These are phyloP conservation scores for Xenopus borealis DNA, from an alignment of 2,113 vertebrate species.

Conservation along the genomic window DNA sequence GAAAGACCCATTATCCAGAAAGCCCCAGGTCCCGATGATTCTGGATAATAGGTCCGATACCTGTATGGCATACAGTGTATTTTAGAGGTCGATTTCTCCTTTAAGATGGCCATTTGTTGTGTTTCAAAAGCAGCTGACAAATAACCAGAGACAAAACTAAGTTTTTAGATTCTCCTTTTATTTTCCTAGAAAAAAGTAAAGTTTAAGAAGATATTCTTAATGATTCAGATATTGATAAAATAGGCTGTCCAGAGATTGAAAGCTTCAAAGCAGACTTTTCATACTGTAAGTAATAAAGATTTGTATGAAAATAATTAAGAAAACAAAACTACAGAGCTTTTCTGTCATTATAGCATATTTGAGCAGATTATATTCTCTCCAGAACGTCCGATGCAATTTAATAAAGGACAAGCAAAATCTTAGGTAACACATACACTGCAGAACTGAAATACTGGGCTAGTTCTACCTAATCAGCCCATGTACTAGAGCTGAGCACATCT, in stretches of 20 bases:
- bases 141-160: too few relatives aligned
- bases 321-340: slow-evolving; percentile 43
- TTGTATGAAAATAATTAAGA: slow-evolving; percentile 41
- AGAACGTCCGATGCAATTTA: slow-evolving; percentile 1
- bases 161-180: slow-evolving; percentile 17
- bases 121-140: too few relatives aligned
- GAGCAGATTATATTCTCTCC: slow-evolving; percentile 19
- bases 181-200: slow-evolving; percentile 34
- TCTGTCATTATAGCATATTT: slow-evolving; percentile 25
- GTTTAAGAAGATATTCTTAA: slow-evolving; percentile 12
- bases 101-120: too few relatives aligned
- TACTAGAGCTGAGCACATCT: slow-evolving; percentile 29
- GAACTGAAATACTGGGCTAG: slow-evolving; percentile 30
- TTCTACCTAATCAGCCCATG: slow-evolving; percentile 36
- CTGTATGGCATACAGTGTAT: too few relatives aligned
- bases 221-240: slow-evolving; percentile 21
- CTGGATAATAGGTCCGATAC: too few relatives aligned
- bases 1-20: too few relatives aligned
- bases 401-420: slow-evolving; percentile 12
- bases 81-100: too few relatives aligned
- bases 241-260: slow-evolving; percentile 10
- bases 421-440: slow-evolving; percentile 21
- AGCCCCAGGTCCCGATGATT: too few relatives aligned
- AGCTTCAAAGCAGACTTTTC: slow-evolving; percentile 8
- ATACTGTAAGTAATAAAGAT: slow-evolving; percentile 37